Base-by-base conservation (phyloP, 2,888 invertebrate species). In the Diogma glabrata region DNA sequence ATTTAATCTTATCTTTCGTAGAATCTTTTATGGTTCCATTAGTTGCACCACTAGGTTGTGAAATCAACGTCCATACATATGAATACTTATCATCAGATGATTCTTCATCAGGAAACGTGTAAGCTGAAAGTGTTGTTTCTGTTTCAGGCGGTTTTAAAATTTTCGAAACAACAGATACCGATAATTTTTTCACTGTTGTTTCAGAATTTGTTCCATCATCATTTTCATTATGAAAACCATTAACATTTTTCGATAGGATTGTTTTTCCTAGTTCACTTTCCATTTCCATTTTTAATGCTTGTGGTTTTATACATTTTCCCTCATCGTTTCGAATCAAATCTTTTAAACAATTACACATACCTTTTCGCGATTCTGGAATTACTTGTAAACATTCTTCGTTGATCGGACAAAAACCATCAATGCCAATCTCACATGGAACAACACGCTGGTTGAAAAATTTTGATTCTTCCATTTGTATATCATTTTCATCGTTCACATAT, bases 61-160 rank as follows among this genome's bases (percentile, higher is more conserved):
- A 82, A 53, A 92, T 76, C 24, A 93, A 73, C 16, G 82, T 86
- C 94, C 94, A 95, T 22, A 84, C 83, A 68, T 90, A 94, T 61
- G 83, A 86, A 65, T 90, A 94, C 63, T 83, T 84, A 52, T 76
- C 81, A 63, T 76, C 79, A 61, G 81, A 82, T 3, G 78, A 72
- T 54, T 80, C 76, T 61, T 86, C 84, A 56, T 82, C 81, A 7
- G 89, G 88, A 16, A 85, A 78, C 2, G 87, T 87, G 63, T 81
- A 87, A 1, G 89, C 93, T 9, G 84, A 82, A 51, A 94, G 70
- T 1, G 84, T 86, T 1, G 86, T 88, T 69, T 87, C 85, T 67
- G 88, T 87, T 56, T 85, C 84, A 0, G 94, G 94, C 52, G 93
- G 70, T 55, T 78, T 75, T 4, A 94, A 84, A 66, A 81, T 78